Evolutionary conservation across 2,888 invertebrate species (phyloP).

Genomic region (Protonemura montana): DNA sequence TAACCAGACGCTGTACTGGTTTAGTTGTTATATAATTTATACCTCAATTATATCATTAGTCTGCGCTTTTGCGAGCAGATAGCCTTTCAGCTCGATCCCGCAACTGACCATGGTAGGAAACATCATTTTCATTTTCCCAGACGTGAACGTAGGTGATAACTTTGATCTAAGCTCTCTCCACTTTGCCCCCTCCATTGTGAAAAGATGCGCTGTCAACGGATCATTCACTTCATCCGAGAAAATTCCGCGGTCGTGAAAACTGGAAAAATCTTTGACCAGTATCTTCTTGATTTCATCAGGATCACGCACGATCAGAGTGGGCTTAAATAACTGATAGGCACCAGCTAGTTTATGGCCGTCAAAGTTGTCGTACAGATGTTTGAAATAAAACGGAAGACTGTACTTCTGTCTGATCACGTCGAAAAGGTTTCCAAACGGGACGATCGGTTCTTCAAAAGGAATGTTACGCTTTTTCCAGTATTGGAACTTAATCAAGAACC

Average conservation of each 20-base stretch:
- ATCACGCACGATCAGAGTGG: slow-evolving; percentile 70
- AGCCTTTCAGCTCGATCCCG: slow-evolving; percentile 62
- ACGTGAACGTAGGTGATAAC: slow-evolving; percentile 72
- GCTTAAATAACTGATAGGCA: slow-evolving; percentile 55
- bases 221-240: slow-evolving; percentile 68
- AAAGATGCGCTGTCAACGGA: slow-evolving; percentile 68
- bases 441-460: slow-evolving; percentile 64
- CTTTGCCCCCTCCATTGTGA: slow-evolving; percentile 64
- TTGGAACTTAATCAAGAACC: slow-evolving; percentile 39
- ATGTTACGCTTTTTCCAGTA: slow-evolving; percentile 70
- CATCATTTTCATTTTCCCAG: slow-evolving; percentile 72
- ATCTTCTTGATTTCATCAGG: slow-evolving; percentile 66
- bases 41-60: slow-evolving; percentile 56
- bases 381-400: slow-evolving; percentile 69
- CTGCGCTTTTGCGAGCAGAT: slow-evolving; percentile 57
- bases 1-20: background rate
- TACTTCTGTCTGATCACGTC: slow-evolving; percentile 64
- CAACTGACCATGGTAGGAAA: slow-evolving; percentile 67
- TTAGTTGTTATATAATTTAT: background rate
- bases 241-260: slow-evolving; percentile 72
- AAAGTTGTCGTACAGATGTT: slow-evolving; percentile 63
- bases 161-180: slow-evolving; percentile 72
- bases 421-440: slow-evolving; percentile 70
- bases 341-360: slow-evolving; percentile 44
- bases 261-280: slow-evolving; percentile 68